phyloP scores from a whole-genome alignment of 2,888 invertebrate species.

The Diloba caeruleocephala region DNA sequence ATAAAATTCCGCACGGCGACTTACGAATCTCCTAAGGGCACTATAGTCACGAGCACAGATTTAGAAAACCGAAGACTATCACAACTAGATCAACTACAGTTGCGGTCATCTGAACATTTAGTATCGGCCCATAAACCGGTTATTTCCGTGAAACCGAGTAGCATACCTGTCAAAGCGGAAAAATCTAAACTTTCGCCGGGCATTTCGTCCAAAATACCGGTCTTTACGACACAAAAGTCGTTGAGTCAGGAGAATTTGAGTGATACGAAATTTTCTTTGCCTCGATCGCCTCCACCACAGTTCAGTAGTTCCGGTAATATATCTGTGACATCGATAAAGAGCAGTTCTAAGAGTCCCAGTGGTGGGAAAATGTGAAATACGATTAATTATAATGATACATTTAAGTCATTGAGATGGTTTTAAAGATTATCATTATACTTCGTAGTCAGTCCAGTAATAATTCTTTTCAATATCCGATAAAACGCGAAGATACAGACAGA shows the following conservation, averaged over 20 bases:
- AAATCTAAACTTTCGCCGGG: slow-evolving; percentile 67
- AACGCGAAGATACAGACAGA: slow-evolving; percentile 3
- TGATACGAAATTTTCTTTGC: slow-evolving; percentile 78
- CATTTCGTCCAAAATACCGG: slow-evolving; percentile 87
- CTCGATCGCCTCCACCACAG: slow-evolving; percentile 78
- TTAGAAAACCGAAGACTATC: slow-evolving; percentile 88
- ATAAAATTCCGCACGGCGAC: slow-evolving; percentile 91
- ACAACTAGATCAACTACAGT: slow-evolving; percentile 84
- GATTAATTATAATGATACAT: slow-evolving; percentile 7
- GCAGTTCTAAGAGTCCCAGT: slow-evolving; percentile 88
- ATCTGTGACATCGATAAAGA: slow-evolving; percentile 90
- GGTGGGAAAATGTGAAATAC: slow-evolving; percentile 76
- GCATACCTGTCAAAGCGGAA: slow-evolving; percentile 82
- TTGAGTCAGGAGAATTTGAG: slow-evolving; percentile 84
- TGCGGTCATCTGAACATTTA: slow-evolving; percentile 69
- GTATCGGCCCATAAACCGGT: slow-evolving; percentile 71
- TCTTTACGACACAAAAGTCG: slow-evolving; percentile 85
- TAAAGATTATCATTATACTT: slow-evolving; percentile 21
- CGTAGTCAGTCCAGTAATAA: neutral
- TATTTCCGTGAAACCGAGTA: slow-evolving; percentile 83
- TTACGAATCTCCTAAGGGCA: slow-evolving; percentile 89
- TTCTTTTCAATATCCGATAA: slow-evolving; percentile 1
- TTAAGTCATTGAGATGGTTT: slow-evolving; percentile 18
- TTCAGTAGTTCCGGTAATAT: slow-evolving; percentile 83
- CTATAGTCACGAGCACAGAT: slow-evolving; percentile 87